phyloP scores from a whole-genome alignment of 1,140 invertebrate genomes.

The Platyscapa corneri region DNA sequence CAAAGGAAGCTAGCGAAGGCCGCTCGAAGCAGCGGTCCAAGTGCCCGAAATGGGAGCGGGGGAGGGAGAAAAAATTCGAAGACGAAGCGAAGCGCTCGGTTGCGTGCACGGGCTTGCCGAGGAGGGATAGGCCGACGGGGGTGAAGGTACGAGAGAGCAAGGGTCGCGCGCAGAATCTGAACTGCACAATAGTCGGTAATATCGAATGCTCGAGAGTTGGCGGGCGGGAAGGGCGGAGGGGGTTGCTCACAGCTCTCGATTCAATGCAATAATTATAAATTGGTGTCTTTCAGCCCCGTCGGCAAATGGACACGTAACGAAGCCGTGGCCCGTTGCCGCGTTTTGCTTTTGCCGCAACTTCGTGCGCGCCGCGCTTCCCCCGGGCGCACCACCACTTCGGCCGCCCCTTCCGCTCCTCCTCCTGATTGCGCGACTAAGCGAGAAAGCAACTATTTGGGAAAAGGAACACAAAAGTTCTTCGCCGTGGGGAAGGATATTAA shows the following conservation, averaged over 20 bases:
- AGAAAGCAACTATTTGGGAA: too few relatives aligned
- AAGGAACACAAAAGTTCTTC: background rate
- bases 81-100: too few relatives aligned
- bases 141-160: too few relatives aligned
- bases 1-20: too few relatives aligned
- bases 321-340: conserved; percentile 36
- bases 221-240: too few relatives aligned
- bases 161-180: conserved; percentile 50
- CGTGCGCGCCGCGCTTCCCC: conserved; percentile 43
- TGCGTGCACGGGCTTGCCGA: too few relatives aligned
- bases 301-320: conserved; percentile 64
- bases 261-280: conserved; percentile 70
- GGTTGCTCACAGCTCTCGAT: conserved; percentile 56
- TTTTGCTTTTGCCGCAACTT: conserved; percentile 52
- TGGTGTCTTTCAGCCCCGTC: conserved; percentile 64
- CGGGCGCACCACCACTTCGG: background rate
- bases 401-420: background rate
- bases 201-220: conserved; percentile 63
- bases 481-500: background rate
- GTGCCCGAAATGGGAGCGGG: too few relatives aligned
- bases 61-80: too few relatives aligned
- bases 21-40: too few relatives aligned
- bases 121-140: too few relatives aligned
- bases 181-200: conserved; percentile 65
- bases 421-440: too few relatives aligned